Conservation (phyloP, 2,888 invertebrate species). For the Calameuta idolon region DNA sequence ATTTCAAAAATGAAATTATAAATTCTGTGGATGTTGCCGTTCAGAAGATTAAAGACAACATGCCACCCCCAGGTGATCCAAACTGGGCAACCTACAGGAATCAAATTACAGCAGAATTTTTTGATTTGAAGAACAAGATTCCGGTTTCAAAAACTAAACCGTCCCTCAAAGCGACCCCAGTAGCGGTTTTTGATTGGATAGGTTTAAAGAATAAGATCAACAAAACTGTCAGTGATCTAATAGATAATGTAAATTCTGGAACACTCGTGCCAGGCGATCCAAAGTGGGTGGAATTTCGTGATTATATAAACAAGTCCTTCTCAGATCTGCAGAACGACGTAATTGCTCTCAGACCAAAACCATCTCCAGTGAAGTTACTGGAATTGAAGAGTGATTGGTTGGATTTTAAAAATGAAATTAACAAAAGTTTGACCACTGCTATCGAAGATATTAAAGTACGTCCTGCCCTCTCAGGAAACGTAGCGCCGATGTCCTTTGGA, state of each 20-base stretch:
- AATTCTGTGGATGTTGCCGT: conserved; percentile 25
- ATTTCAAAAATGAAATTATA: conserved; percentile 29
- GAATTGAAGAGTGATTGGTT: conserved; percentile 28
- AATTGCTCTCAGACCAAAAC: conserved; percentile 11
- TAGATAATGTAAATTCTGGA: background rate
- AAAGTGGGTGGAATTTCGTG: conserved; percentile 25
- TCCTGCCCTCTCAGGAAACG: background rate
- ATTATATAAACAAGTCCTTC: conserved; percentile 25
- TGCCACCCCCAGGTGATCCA: conserved; percentile 24
- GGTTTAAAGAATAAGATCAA: conserved; percentile 7
- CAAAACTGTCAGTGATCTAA: conserved; percentile 6
- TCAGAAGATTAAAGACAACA: conserved; percentile 25
- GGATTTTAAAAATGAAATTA: conserved; percentile 29
- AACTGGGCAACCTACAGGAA: conserved; percentile 24
- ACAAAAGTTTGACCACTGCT: conserved; percentile 24
- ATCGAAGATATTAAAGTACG: conserved; percentile 10
- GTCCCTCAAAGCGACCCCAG: background rate
- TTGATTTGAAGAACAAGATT: conserved; percentile 13
- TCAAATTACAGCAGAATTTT: conserved; percentile 20
- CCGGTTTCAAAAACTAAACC: background rate
- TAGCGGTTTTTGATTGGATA: conserved; percentile 5
- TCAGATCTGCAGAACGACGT: conserved; percentile 17
- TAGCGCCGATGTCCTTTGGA: conserved; percentile 32
- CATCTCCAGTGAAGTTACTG: conserved; percentile 17
- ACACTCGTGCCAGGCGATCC: background rate